Percentiles rank a stretch among this genome's conserved stretches.
phyloP scores from a whole-genome alignment of 2,797 vertebrate genomes.

The Smutsia gigantea region DNA sequence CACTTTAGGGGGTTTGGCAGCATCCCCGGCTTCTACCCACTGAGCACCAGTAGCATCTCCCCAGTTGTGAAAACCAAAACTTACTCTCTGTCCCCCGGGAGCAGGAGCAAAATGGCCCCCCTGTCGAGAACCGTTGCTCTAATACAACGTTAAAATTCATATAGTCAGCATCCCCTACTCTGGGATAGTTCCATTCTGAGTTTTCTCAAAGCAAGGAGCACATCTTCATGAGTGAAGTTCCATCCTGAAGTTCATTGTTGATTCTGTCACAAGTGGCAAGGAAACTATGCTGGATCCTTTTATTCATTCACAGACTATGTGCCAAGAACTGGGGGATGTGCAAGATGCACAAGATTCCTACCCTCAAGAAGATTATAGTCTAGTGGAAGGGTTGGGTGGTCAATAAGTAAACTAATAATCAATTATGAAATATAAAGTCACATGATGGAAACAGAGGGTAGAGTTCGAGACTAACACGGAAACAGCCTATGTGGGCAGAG shows the following conservation, averaged over 20 bases:
- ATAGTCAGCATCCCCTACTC: not conserved
- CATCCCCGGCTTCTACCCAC: not conserved
- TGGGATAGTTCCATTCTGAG: not conserved
- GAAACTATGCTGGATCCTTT: not conserved
- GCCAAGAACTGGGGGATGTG: not conserved
- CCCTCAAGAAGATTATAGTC: not conserved
- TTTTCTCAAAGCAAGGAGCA: not conserved
- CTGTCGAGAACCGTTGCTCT: not conserved
- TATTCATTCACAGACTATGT: not conserved
- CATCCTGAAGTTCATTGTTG: not conserved
- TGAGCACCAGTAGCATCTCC: not conserved
- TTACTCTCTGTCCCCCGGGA: not conserved
- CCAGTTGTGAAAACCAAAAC: not conserved
- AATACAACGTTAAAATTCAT: fast-evolving
- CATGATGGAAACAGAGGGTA: not conserved
- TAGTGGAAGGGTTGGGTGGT: not conserved
- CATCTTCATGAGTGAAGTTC: not conserved
- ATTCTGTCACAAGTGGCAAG: not conserved
- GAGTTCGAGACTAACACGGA: not conserved
- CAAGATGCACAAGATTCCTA: too few species aligned
- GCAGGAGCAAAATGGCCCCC: not conserved
- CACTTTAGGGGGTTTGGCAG: not conserved
- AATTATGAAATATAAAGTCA: not conserved
- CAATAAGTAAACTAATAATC: not conserved
- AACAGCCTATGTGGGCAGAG: not conserved